Percentiles rank a stretch among this genome's conserved stretches.
These are phyloP conservation scores for Aphelenchoides fujianensis DNA, from an alignment of 1,140 invertebrate genomes.

Conservation along the genomic window DNA sequence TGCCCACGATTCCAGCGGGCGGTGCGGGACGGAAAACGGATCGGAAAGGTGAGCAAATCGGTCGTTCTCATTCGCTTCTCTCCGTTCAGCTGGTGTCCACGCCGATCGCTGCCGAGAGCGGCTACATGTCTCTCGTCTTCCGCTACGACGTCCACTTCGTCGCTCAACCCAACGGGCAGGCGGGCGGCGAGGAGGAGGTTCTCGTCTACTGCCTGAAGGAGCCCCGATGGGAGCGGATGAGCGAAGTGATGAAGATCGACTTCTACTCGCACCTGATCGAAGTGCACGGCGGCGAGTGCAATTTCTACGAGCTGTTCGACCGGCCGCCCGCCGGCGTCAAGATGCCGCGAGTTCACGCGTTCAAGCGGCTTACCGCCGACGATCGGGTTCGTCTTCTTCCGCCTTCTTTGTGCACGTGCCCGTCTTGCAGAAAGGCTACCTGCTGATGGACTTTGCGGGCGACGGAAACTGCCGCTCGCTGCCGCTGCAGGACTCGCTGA, in stretches of 20 bases:
- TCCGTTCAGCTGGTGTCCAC: not conserved
- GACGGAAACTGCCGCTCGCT: not conserved
- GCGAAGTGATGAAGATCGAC: not conserved
- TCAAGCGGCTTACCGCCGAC: not conserved
- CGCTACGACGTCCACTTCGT: not conserved
- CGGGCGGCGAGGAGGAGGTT: not conserved
- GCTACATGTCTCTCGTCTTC: slow-evolving; percentile 1
- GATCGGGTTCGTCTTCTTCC: no score
- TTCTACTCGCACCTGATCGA: not conserved
- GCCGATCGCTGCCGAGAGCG: not conserved
- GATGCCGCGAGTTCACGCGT: not conserved
- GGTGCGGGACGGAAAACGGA: not conserved
- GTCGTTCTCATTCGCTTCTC: not conserved
- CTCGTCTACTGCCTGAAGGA: slow-evolving; percentile 4
- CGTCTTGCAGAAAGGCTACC: not conserved
- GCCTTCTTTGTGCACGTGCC: no score
- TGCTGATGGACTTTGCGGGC: slow-evolving; percentile 1
- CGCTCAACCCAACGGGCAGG: not conserved
- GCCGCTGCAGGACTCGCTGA: not conserved
- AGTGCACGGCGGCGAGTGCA: not conserved
- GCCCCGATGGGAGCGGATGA: not conserved
- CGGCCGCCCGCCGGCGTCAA: not conserved
- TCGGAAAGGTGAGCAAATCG: not conserved
- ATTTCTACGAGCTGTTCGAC: not conserved
- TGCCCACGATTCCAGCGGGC: not conserved